A percentile compares a stretch with the other conserved stretches of the same genome.
Conservation (phyloP, 2,113 vertebrate genomes). For the Vombatus ursinus region DNA sequence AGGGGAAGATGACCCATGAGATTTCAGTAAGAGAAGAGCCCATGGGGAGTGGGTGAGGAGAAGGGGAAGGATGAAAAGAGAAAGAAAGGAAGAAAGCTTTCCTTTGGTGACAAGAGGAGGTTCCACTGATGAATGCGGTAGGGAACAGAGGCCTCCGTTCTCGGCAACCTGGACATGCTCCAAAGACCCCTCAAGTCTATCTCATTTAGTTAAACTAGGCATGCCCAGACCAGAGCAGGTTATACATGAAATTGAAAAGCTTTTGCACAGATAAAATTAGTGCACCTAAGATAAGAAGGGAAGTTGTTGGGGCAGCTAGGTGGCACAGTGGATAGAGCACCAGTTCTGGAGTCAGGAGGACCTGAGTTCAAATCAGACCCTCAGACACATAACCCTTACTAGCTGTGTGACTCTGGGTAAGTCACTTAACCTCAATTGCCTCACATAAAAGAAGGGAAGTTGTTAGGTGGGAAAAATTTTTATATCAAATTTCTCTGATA, state of each 20-base stretch:
- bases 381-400: too few species aligned
- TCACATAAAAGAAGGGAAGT: neutral
- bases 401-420: too few species aligned
- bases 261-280: neutral
- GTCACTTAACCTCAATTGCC: too few species aligned
- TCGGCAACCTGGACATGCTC: neutral
- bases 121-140: neutral
- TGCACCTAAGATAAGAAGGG: neutral
- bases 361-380: too few species aligned
- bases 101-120: neutral
- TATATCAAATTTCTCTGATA: neutral
- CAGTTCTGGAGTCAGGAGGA: too few species aligned
- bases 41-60: too few species aligned
- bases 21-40: too few species aligned
- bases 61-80: neutral
- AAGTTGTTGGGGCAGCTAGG: neutral
- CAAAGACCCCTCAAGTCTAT: neutral
- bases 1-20: neutral
- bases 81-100: neutral
- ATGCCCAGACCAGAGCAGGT: neutral
- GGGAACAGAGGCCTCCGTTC: neutral
- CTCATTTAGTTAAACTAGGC: neutral
- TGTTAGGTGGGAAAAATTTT: neutral
- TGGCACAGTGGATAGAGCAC: too few species aligned
- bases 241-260: neutral